Evolutionary conservation across 2,113 vertebrate genomes (phyloP).

Genomic region (Chinchilla lanigera): DNA sequence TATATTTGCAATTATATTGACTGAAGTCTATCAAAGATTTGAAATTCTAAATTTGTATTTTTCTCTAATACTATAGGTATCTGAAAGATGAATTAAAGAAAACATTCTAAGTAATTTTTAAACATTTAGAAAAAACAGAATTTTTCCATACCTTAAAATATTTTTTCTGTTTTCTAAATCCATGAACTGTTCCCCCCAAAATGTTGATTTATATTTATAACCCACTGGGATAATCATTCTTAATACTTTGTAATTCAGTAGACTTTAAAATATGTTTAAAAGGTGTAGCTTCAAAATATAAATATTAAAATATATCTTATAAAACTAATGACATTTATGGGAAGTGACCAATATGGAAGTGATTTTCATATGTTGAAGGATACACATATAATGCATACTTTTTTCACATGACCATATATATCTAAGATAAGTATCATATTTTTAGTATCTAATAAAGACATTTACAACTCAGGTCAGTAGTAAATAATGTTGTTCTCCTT

Average conservation of each 20-base stretch:
- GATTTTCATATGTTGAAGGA: constrained; percentile 65
- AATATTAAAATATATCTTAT: constrained; percentile 39
- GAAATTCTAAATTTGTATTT: constrained; percentile 57
- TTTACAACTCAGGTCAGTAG: constrained; percentile 41
- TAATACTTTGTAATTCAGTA: constrained; percentile 50
- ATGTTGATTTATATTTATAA: constrained; percentile 38
- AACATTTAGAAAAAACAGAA: constrained; percentile 20
- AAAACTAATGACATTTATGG: constrained; percentile 39
- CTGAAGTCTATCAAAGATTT: constrained; percentile 30
- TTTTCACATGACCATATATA: constrained; percentile 25
- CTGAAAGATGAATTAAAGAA: constrained; percentile 54
- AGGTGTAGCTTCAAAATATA: constrained; percentile 40
- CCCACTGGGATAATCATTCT: neutral
- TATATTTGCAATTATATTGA: constrained; percentile 42
- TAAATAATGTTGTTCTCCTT: constrained; percentile 62
- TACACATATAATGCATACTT: constrained; percentile 20
- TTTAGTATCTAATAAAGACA: constrained; percentile 67
- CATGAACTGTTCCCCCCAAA: neutral
- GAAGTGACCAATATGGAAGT: neutral
- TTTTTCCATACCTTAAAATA: neutral
- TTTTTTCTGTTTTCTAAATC: constrained; percentile 37
- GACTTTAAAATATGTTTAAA: neutral
- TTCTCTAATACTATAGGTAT: neutral
- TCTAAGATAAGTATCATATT: constrained; percentile 32
- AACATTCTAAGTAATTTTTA: constrained; percentile 40